Evolutionary conservation across 2,113 vertebrate species (phyloP), one percentile per base, ranked within the genome.

Genomic region (Hemichromis elongatus): DNA sequence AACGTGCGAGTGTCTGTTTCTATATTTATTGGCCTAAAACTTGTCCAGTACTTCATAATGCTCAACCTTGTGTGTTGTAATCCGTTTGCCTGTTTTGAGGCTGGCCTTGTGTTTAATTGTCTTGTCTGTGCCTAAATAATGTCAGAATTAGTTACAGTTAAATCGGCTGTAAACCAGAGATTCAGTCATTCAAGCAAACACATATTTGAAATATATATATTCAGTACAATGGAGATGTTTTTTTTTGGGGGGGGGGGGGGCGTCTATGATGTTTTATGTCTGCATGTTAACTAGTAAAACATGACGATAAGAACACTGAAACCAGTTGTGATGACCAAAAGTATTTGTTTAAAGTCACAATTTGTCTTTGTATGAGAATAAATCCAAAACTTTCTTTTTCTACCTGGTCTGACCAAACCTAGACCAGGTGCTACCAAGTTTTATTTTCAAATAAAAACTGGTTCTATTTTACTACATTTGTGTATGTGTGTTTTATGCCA

Each of bases 11-110:
- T n/a, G 80, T 90, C 89, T 92, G 75, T 63, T 91, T 84, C 81
- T 90, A 54, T 94, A 95, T 95, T 95, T 94, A 95, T 95, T 94
- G 90, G 93, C 91, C 90, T 86, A 90, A 90, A 87, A 89, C 7
- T 8, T 54, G 88, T 93, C 87, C 90, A 89, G 79, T 90, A 87
- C 79, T 87, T 92, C 79, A 81, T 89, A 87, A 83, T 85, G 82
- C 92, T 84, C 84, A 82, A 89, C 79, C 77, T 90, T 92, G 92
- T 90, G 56, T 89, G 75, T 86, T 86, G 86, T 91, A 68, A 86
- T 84, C 91, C 1, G 9, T 84, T 84, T 70, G 91, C 91, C 93
- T 86, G 59, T 82, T 85, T 83, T 87, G 89, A 93, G 87, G 91
- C 91, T 77, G 83, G 90, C 91, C 91, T 93, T 92, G 90, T 88